These are phyloP conservation scores for Colaptes auratus DNA, from an alignment of 2,113 vertebrate species.

Conservation along the genomic window DNA sequence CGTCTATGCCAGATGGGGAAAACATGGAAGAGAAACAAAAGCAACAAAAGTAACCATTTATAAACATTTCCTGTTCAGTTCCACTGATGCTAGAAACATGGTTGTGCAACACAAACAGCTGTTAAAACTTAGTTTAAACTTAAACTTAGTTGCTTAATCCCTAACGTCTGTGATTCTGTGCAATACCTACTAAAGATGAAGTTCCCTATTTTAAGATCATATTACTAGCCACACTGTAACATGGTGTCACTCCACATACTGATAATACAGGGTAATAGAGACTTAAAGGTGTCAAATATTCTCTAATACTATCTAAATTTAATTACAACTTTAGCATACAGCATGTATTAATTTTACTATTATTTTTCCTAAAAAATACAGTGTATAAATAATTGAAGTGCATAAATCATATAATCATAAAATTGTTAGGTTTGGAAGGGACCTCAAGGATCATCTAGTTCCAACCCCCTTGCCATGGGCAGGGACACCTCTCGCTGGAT, in stretches of 20 bases:
- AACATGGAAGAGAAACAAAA: background rate
- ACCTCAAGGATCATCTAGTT: too few relatives aligned
- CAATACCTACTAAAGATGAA: background rate
- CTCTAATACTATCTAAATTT: background rate
- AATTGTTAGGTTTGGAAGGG: too few relatives aligned
- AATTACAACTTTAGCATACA: background rate
- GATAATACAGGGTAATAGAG: background rate
- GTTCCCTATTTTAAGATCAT: background rate
- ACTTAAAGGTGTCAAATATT: background rate
- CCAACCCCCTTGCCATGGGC: too few relatives aligned
- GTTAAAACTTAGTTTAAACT: constrained; percentile 12
- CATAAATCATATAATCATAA: background rate
- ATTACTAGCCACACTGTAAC: background rate
- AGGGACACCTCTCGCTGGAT: too few relatives aligned
- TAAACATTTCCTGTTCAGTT: background rate
- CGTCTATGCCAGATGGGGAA: background rate
- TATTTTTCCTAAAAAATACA: background rate
- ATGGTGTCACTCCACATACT: background rate
- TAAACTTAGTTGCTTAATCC: background rate
- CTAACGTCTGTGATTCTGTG: too few relatives aligned
- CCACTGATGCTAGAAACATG: background rate
- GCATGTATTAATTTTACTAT: background rate
- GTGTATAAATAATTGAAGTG: background rate
- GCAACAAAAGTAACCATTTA: background rate
- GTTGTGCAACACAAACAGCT: background rate